Percentiles rank a stretch among this genome's conserved stretches.
Conservation (phyloP, 2,888 invertebrate species). For the Eilema sororculum region DNA sequence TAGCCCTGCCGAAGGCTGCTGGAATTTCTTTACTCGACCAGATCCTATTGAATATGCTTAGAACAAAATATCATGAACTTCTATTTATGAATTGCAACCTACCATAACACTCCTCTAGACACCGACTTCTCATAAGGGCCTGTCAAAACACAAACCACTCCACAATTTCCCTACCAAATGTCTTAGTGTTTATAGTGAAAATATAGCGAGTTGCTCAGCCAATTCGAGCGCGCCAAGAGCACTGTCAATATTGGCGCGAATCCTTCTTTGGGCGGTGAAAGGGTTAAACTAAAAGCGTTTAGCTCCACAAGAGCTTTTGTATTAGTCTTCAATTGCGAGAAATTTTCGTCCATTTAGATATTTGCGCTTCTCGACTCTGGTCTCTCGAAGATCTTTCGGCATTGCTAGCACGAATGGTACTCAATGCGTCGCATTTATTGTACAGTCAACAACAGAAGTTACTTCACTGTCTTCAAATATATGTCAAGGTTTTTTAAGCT, state of each 20-base stretch:
- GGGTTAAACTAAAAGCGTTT: conserved; percentile 44
- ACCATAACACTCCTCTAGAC: conserved; percentile 4
- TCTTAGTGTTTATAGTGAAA: conserved; percentile 68
- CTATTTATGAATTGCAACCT: not conserved
- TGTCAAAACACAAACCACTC: conserved; percentile 44
- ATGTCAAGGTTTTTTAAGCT: not conserved
- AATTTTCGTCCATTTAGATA: conserved; percentile 12
- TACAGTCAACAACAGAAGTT: not conserved
- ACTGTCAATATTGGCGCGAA: conserved; percentile 71
- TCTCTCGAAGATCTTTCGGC: not conserved
- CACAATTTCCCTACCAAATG: conserved; percentile 66
- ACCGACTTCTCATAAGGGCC: conserved; percentile 23
- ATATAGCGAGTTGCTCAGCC: conserved; percentile 63
- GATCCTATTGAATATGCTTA: no score
- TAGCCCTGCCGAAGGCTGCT: no score
- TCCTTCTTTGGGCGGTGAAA: conserved; percentile 49
- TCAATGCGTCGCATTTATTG: not conserved
- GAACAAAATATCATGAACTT: not conserved
- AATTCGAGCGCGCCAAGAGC: conserved; percentile 73
- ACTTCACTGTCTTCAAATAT: not conserved
- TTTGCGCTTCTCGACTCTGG: conserved; percentile 5
- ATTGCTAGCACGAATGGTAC: not conserved
- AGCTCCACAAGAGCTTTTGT: conserved; percentile 20
- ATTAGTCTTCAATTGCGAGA: conserved; percentile 24
- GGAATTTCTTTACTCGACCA: no score